Evolutionary conservation across 1,140 invertebrate species (phyloP), one percentile per base, ranked within the genome.

Genomic region (Pentalonia nigronervosa): DNA sequence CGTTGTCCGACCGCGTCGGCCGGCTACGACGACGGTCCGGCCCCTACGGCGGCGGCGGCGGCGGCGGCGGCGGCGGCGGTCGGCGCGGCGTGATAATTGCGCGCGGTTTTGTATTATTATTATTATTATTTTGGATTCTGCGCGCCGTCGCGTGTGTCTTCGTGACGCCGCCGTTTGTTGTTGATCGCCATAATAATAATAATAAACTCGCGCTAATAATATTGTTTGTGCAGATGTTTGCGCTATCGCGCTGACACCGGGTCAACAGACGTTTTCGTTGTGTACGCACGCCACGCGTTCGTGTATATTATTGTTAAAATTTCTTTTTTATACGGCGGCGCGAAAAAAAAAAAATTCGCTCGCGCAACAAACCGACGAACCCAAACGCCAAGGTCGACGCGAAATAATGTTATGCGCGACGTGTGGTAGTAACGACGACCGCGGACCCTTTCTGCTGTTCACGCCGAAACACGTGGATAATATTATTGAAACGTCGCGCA

Each of bases 1-100:
- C 47, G 87, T 48, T 88, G 47, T 88, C 48, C 87, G 48, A 56
- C 36, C 87, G 88, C 87, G 88, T 53, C 87, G 47, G 87, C n/a
- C 81, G 20, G 25, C n/a, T 48, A 34, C 47, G 87, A 50, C 87
- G 84, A 45, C 83, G 21, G 86, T n/a, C 30, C 86, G 86, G 47
- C 47, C 47, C 30, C n/a, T 23, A 34, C 87, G 87, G n/a, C n/a
- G 23, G 47, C 48, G n/a, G 87, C 20, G 87, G 48, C 21, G 48
- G 87, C 45, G 45, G 34, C 34, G 48, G 48, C 20, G 87, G 25
- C n/a, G 84, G n/a, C n/a, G n/a, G n/a, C n/a, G n/a, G n/a, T n/a
- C n/a, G n/a, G 23, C 84, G 45, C 50, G 50, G 50, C 50, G 84
- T 47, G 30, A 30, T 87, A 84, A 45, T 84, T n/a, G 47, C 47